Conservation (phyloP, 2,113 vertebrate species). For the Malurus alboscapulatus region DNA sequence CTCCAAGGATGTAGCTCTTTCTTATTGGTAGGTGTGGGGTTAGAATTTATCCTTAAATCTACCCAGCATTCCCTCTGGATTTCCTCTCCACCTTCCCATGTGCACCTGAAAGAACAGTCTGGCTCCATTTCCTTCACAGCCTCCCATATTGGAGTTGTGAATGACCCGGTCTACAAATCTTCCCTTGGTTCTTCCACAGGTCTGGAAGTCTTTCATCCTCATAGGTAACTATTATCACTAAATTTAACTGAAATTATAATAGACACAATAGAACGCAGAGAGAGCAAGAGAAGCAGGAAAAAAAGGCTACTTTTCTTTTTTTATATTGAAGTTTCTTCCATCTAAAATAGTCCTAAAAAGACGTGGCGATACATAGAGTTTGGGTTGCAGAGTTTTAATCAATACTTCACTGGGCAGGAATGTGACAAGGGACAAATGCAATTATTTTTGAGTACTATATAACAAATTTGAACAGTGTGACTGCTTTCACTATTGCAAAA, state of each 20-base stretch:
- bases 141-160: neutral
- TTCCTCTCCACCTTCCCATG: neutral
- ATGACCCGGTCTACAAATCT: neutral
- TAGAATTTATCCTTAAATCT: neutral
- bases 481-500: neutral
- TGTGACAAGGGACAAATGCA: neutral
- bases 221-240: neutral
- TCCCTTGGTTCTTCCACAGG: fast-evolving
- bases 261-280: neutral
- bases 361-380: neutral
- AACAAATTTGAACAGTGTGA: neutral
- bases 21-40: fast-evolving
- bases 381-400: neutral
- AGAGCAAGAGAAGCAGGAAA: neutral
- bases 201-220: neutral
- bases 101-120: neutral
- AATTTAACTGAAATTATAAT: neutral
- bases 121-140: neutral
- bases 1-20: neutral
- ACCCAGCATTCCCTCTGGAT: neutral
- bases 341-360: neutral
- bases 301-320: neutral
- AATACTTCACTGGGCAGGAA: neutral
- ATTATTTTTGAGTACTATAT: neutral
- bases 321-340: neutral